Conservation (phyloP, 2,888 invertebrate genomes). For the Agonopterix subpropinquella region DNA sequence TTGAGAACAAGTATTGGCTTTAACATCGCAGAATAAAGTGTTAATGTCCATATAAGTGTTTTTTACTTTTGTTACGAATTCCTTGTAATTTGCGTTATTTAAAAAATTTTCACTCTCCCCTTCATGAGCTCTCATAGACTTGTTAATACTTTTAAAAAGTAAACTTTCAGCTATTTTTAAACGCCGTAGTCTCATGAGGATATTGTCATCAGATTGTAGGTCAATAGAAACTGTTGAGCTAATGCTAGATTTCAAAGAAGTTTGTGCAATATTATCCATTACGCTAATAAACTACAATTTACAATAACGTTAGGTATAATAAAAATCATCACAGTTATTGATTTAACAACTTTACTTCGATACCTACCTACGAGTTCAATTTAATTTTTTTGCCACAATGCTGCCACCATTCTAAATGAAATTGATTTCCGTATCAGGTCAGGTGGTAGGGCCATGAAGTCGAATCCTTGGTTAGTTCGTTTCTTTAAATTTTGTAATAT, state of each 20-base stretch:
- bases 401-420: too few relatives aligned
- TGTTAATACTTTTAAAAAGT: conserved; percentile 29
- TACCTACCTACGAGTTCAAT: too few relatives aligned
- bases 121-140: conserved; percentile 6
- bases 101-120: not conserved
- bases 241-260: not conserved
- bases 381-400: too few relatives aligned
- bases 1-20: conserved; percentile 29
- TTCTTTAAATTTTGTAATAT: too few relatives aligned
- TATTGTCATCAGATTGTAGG: conserved; percentile 12
- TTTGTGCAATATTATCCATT: not conserved
- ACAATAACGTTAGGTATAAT: too few relatives aligned
- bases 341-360: too few relatives aligned
- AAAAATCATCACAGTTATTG: too few relatives aligned
- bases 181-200: conserved; percentile 41
- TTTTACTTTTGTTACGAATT: conserved; percentile 26
- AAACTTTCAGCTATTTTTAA: conserved; percentile 59
- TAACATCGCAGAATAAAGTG: conserved; percentile 46
- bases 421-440: too few relatives aligned
- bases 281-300: too few relatives aligned
- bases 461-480: too few relatives aligned
- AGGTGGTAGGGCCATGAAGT: too few relatives aligned
- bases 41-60: conserved; percentile 32
- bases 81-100: conserved; percentile 18
- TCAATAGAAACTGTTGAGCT: not conserved